These are phyloP conservation scores for Clarias macrocephalus DNA, from an alignment of 2,113 vertebrate species.

Conservation along the genomic window DNA sequence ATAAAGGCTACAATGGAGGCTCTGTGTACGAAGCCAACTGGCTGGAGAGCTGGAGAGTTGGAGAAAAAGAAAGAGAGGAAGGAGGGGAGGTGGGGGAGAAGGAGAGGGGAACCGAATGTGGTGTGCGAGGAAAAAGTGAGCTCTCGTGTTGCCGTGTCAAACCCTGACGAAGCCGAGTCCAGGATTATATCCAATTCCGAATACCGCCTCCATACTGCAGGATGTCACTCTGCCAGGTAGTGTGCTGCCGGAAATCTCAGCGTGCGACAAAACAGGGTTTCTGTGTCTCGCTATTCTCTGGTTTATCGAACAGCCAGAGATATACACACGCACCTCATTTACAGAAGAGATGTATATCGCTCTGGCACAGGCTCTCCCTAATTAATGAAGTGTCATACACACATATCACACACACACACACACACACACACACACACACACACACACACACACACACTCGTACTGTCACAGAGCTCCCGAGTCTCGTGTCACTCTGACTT, in stretches of 20 bases:
- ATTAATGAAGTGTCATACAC: conserved; percentile 42
- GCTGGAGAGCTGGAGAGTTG: conserved; percentile 33
- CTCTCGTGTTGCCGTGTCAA: conserved; percentile 18
- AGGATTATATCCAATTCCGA: neutral
- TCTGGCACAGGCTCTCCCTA: conserved; percentile 1
- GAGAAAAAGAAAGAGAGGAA: conserved; percentile 6
- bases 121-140: conserved; percentile 43
- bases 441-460: conserved; percentile 24
- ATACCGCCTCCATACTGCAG: neutral
- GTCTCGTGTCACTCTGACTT: conserved; percentile 13
- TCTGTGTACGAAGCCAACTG: conserved; percentile 65
- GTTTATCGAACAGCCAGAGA: neutral
- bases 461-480: neutral
- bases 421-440: conserved; percentile 5
- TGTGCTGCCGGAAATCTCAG: neutral
- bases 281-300: neutral
- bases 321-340: conserved; percentile 11
- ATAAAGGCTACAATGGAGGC: conserved; percentile 70
- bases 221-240: neutral
- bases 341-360: conserved; percentile 30
- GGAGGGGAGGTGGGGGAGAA: neutral
- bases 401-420: neutral
- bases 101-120: neutral
- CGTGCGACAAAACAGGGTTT: conserved; percentile 15
- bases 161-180: neutral